phyloP scores from a whole-genome alignment of 1,140 invertebrate species.

The Drosophila pseudoobscura region DNA sequence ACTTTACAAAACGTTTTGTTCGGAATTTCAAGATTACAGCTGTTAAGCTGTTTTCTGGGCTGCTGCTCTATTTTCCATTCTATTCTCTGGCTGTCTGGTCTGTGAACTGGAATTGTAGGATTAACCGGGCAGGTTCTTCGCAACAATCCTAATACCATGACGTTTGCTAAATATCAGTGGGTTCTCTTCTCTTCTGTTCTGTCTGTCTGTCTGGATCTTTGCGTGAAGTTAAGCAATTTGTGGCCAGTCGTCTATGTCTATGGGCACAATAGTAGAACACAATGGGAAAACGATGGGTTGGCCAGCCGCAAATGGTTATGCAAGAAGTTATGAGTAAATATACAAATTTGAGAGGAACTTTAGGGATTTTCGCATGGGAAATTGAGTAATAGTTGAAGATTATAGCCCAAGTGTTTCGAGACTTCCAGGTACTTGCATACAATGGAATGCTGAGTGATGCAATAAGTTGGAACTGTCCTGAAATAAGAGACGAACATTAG shows the following conservation, averaged over 20 bases:
- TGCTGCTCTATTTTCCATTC: conserved; percentile 61
- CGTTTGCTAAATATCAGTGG: conserved; percentile 39
- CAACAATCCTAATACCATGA: conserved; percentile 38
- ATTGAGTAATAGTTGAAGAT: conserved; percentile 45
- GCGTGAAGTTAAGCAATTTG: conserved; percentile 74
- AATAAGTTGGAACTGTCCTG: conserved; percentile 12
- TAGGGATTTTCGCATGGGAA: conserved; percentile 10
- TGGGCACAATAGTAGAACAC: conserved; percentile 15
- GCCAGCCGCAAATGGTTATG: conserved; percentile 58
- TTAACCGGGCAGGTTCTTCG: conserved; percentile 54
- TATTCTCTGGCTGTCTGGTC: conserved; percentile 3
- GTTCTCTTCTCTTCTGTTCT: conserved; percentile 2
- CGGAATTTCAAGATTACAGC: conserved; percentile 69
- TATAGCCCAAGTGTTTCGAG: conserved; percentile 30
- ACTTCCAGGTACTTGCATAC: conserved; percentile 25
- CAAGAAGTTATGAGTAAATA: conserved; percentile 67
- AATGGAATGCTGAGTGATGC: conserved; percentile 33
- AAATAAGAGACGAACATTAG: conserved; percentile 27
- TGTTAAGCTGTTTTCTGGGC: conserved; percentile 74
- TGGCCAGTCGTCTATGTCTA: conserved; percentile 17
- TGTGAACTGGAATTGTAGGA: conserved; percentile 37
- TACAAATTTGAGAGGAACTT: conserved; percentile 25
- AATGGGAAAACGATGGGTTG: conserved; percentile 42
- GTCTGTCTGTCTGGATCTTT: conserved; percentile 30
- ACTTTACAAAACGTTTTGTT: conserved; percentile 68